A percentile compares a stretch with the other conserved stretches of the same genome.
These are phyloP conservation scores for Piscicola geometra DNA, from an alignment of 2,888 invertebrate species.

Conservation along the genomic window DNA sequence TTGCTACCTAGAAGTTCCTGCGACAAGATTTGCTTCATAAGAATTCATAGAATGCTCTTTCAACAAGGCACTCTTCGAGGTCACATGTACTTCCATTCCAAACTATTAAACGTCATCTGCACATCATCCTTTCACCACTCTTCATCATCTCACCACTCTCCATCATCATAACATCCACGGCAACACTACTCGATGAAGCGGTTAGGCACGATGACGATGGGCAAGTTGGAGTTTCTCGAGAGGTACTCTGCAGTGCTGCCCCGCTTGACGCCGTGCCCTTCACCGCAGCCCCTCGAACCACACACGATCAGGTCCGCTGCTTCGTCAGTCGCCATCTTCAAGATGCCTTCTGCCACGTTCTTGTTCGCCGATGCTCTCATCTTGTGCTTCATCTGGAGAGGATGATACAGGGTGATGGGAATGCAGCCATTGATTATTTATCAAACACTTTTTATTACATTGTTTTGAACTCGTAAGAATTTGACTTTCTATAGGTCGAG, in stretches of 20 bases:
- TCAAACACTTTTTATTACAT: neutral
- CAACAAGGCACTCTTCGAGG: too few species aligned
- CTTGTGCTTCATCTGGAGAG: conserved; percentile 42
- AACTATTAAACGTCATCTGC: too few species aligned
- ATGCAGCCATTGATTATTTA: neutral
- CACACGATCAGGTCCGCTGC: conserved; percentile 41
- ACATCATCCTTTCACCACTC: too few species aligned
- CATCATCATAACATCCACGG: too few species aligned
- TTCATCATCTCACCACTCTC: too few species aligned
- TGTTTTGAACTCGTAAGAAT: too few species aligned
- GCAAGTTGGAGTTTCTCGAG: conserved; percentile 38
- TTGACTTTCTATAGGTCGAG: neutral
- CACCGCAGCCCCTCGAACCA: conserved; percentile 40
- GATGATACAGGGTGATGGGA: too few species aligned
- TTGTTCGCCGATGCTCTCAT: conserved; percentile 39
- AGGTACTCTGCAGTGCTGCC: conserved; percentile 43
- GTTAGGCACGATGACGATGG: conserved; percentile 40
- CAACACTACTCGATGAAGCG: neutral
- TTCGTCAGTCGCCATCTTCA: conserved; percentile 41
- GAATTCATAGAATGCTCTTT: too few species aligned
- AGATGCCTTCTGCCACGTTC: conserved; percentile 44
- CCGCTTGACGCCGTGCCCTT: conserved; percentile 29
- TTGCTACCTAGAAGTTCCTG: too few species aligned
- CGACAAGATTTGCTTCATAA: too few species aligned
- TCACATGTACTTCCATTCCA: too few species aligned